These are phyloP conservation scores for Paratilapia polleni DNA, from an alignment of 2,113 vertebrate genomes.

Conservation along the genomic window DNA sequence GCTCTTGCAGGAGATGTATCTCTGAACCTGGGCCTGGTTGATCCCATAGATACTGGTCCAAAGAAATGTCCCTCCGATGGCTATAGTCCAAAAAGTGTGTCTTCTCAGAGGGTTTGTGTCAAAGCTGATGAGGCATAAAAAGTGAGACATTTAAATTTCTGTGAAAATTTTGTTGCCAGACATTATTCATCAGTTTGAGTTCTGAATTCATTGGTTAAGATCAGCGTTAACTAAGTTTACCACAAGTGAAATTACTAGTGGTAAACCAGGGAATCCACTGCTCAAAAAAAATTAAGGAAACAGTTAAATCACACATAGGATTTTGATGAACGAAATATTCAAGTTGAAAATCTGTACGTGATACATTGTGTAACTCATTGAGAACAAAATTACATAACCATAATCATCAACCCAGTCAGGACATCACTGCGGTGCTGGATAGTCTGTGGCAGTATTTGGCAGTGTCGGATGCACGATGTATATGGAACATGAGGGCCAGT, in stretches of 20 bases:
- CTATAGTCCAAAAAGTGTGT: constrained; percentile 94
- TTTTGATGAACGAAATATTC: too few relatives aligned
- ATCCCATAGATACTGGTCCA: constrained; percentile 90
- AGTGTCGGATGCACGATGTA: too few relatives aligned
- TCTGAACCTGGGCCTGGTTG: constrained; percentile 95
- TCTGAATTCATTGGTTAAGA: neutral
- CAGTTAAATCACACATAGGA: too few relatives aligned
- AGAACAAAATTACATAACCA: too few relatives aligned
- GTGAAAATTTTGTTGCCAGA: too few relatives aligned
- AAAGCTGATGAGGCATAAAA: constrained; percentile 80
- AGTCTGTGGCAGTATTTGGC: too few relatives aligned
- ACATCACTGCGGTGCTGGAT: too few relatives aligned
- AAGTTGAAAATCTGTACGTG: too few relatives aligned
- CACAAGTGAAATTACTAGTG: neutral
- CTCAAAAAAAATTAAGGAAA: too few relatives aligned
- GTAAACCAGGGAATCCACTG: neutral
- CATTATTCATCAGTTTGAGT: neutral
- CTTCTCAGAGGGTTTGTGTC: constrained; percentile 88
- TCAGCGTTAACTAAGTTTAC: neutral
- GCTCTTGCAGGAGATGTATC: constrained; percentile 94
- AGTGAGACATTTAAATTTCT: neutral
- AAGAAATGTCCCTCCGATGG: constrained; percentile 88
- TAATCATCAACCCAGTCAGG: too few relatives aligned
- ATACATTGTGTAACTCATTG: too few relatives aligned
- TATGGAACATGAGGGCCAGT: too few relatives aligned